phyloP scores from a whole-genome alignment of 2,113 vertebrate species.

The Zeus faber region DNA sequence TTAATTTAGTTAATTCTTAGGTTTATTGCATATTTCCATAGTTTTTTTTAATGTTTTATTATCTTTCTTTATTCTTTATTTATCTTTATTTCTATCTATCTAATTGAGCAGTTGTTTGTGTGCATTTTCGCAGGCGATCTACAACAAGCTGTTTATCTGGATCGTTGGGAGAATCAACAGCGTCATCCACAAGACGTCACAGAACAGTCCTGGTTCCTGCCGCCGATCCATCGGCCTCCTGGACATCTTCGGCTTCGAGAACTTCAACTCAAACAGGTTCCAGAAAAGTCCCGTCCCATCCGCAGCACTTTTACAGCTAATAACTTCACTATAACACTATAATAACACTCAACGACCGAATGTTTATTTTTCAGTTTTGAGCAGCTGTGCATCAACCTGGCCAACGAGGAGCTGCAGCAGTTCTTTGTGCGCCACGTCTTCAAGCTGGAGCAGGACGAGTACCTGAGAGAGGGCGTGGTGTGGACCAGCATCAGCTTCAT shows the following conservation, averaged over 20 bases:
- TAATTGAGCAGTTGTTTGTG: conserved; percentile 1
- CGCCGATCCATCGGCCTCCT: conserved; percentile 84
- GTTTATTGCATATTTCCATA: no score
- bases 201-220: conserved; percentile 46
- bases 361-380: conserved; percentile 81
- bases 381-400: conserved; percentile 96
- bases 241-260: conserved; percentile 99
- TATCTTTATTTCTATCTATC: no score
- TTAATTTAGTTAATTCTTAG: no score
- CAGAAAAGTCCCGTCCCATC: neutral
- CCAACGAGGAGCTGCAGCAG: conserved; percentile 96
- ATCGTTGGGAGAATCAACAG: conserved; percentile 89
- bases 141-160: conserved; percentile 89
- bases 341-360: neutral
- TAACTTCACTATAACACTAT: neutral
- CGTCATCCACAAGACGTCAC: conserved; percentile 74
- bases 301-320: no score
- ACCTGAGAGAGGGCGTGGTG: conserved; percentile 76
- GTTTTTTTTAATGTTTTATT: no score
- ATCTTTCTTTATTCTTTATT: no score
- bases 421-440: conserved; percentile 91
- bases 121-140: conserved; percentile 79
- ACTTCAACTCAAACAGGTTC: conserved; percentile 93
- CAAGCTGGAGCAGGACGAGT: conserved; percentile 90
- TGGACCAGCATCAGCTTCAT: conserved; percentile 84